phyloP scores from a whole-genome alignment of 1,140 invertebrate genomes.

The Sycophila sp. region DNA sequence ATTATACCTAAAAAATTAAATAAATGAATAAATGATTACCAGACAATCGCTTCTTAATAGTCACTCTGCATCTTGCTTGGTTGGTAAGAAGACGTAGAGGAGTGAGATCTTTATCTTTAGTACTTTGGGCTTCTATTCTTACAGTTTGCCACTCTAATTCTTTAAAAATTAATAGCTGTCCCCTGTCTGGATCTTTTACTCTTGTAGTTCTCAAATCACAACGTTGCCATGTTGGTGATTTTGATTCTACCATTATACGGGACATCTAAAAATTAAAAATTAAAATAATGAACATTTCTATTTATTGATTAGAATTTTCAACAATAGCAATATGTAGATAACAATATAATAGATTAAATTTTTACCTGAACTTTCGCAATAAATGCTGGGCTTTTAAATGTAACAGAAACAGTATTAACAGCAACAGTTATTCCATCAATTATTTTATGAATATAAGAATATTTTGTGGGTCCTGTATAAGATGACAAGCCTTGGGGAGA shows the following conservation, averaged over 20 bases:
- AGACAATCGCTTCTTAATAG: slow-evolving; percentile 92
- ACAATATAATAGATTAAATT: background rate
- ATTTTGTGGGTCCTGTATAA: slow-evolving; percentile 73
- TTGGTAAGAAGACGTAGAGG: slow-evolving; percentile 94
- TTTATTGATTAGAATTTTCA: slow-evolving; percentile 35
- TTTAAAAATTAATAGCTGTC: slow-evolving; percentile 96
- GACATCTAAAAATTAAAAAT: slow-evolving; percentile 79
- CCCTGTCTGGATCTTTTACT: slow-evolving; percentile 87
- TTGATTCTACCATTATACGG: slow-evolving; percentile 90
- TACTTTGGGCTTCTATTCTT: slow-evolving; percentile 91
- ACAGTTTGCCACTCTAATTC: slow-evolving; percentile 97
- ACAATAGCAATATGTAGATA: slow-evolving; percentile 3
- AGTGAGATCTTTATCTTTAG: slow-evolving; percentile 81
- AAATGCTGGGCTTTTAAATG: slow-evolving; percentile 94
- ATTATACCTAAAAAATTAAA: slow-evolving; percentile 14
- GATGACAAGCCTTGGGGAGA: slow-evolving; percentile 68
- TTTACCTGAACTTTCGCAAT: slow-evolving; percentile 88
- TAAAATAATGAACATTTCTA: slow-evolving; percentile 16
- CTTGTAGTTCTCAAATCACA: slow-evolving; percentile 88
- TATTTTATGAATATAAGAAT: slow-evolving; percentile 94
- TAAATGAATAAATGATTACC: slow-evolving; percentile 68
- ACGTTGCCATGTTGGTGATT: slow-evolving; percentile 87
- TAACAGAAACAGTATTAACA: slow-evolving; percentile 93
- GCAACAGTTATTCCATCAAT: slow-evolving; percentile 97
- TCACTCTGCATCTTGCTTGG: slow-evolving; percentile 93